Percentiles rank a stretch among this genome's conserved stretches.
Conservation (phyloP, 2,113 vertebrate species). For the Oncorhynchus clarkii region DNA sequence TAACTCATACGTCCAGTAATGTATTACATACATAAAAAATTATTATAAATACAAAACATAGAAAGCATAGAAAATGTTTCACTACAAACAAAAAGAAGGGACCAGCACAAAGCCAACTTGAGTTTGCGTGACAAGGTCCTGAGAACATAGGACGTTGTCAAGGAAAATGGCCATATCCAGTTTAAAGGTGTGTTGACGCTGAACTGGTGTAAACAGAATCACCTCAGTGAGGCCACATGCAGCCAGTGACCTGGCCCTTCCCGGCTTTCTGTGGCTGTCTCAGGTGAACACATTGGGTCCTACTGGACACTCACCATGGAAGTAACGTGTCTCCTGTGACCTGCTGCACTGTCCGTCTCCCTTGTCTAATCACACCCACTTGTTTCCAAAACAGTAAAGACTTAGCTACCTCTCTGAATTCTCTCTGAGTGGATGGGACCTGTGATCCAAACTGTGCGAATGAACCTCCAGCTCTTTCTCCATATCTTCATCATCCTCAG, state of each 20-base stretch:
- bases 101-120: neutral
- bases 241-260: neutral
- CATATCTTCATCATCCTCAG: slow-evolving; percentile 58
- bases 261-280: slow-evolving; percentile 19
- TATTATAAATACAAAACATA: neutral
- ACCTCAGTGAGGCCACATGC: slow-evolving; percentile 4
- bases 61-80: neutral
- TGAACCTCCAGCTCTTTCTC: slow-evolving; percentile 9
- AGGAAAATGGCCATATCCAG: slow-evolving; percentile 6
- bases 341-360: slow-evolving; percentile 12
- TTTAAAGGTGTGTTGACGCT: slow-evolving; percentile 45
- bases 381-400: slow-evolving; percentile 53
- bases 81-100: neutral
- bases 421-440: neutral
- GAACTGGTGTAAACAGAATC: slow-evolving; percentile 26
- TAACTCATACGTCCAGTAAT: neutral
- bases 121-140: neutral
- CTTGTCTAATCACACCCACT: slow-evolving; percentile 9
- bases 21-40: neutral
- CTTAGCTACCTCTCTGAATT: neutral
- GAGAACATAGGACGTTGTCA: neutral
- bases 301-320: neutral
- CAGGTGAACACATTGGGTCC: slow-evolving; percentile 6
- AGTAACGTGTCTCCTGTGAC: slow-evolving; percentile 30
- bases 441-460: neutral